Evolutionary conservation across 2,113 vertebrate species (phyloP), one percentile per base, ranked within the genome.

Genomic region (Pachyramphus minor): DNA sequence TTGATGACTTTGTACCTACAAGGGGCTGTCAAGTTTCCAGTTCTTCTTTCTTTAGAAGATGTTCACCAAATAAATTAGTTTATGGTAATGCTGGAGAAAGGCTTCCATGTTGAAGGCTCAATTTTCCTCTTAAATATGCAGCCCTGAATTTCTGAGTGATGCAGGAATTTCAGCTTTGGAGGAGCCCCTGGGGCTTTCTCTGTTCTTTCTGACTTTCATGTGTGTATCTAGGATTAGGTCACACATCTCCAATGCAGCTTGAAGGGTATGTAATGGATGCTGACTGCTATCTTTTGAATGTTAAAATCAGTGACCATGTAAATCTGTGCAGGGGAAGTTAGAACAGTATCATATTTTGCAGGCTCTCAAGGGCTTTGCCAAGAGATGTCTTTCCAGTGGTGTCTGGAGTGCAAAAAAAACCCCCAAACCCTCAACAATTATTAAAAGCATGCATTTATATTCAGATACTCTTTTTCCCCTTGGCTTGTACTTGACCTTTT

Each of bases 261-360:
- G 96, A 97, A 96, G 92, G 94, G 56, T 90, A 68, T 56, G 88
- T 95, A 96, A 96, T 69, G 95, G 92, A 96, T 73, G 93, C 90
- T 94, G 93, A 93, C 92, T 96, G 76, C 83, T 93, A 50, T 96
- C 96, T 96, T 97, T 90, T 90, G 96, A 97, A 96, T 93, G 95
- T 90, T 96, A 95, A 96, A 95, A 92, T 90, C 95, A 92, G 90
- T 93, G 74, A 76, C 93, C 96, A 94, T 96, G 89, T 95, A 95
- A 76, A 64, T 87, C 71, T 75, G 69, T 1, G 9, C 49, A 22
- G 24, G 85, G 86, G 68, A 91, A 94, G 88, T 87, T 68, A 89
- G 84, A 95, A 79, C 49, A 66, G 80, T 84, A 89, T 95, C 90
- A 91, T 44, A 83, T 95, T 93, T 58, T 96, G 75, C 81, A 72